These are phyloP conservation scores for Hydrotaea cyrtoneurina DNA, from an alignment of 2,888 invertebrate genomes.

Conservation along the genomic window DNA sequence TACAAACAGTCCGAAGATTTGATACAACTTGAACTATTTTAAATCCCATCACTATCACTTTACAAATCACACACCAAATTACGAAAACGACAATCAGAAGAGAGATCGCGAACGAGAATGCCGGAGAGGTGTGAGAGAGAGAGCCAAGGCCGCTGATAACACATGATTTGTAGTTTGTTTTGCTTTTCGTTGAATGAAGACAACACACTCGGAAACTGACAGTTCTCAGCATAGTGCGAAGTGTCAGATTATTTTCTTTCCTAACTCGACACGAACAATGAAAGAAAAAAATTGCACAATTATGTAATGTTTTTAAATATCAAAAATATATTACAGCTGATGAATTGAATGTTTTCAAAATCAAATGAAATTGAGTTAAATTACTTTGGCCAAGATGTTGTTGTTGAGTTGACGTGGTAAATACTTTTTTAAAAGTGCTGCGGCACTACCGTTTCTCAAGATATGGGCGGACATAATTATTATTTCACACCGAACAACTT, in stretches of 20 bases:
- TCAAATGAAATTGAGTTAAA: not conserved
- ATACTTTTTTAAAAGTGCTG: slow-evolving; percentile 71
- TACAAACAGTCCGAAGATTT: too few species aligned
- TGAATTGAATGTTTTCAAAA: too few species aligned
- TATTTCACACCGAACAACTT: not conserved
- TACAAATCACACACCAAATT: slow-evolving; percentile 41
- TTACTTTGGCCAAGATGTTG: slow-evolving; percentile 46
- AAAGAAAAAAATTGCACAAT: slow-evolving; percentile 43
- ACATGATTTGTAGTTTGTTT: slow-evolving; percentile 23
- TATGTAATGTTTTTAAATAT: slow-evolving; percentile 53
- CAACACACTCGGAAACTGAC: slow-evolving; percentile 30
- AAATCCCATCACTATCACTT: not conserved
- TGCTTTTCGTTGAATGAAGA: slow-evolving; percentile 20
- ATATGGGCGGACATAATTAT: slow-evolving; percentile 74
- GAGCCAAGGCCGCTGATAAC: slow-evolving; percentile 23
- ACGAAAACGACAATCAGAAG: not conserved
- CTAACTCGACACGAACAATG: slow-evolving; percentile 34
- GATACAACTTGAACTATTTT: too few species aligned
- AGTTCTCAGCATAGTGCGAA: slow-evolving; percentile 26
- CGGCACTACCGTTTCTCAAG: slow-evolving; percentile 71
- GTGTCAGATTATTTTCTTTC: slow-evolving; percentile 40
- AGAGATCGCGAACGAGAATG: not conserved
- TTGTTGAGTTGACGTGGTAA: slow-evolving; percentile 69
- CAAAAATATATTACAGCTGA: not conserved
- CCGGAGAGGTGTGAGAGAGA: not conserved